phyloP scores from a whole-genome alignment of 2,888 invertebrate species.

The Tachystola acroxantha region DNA sequence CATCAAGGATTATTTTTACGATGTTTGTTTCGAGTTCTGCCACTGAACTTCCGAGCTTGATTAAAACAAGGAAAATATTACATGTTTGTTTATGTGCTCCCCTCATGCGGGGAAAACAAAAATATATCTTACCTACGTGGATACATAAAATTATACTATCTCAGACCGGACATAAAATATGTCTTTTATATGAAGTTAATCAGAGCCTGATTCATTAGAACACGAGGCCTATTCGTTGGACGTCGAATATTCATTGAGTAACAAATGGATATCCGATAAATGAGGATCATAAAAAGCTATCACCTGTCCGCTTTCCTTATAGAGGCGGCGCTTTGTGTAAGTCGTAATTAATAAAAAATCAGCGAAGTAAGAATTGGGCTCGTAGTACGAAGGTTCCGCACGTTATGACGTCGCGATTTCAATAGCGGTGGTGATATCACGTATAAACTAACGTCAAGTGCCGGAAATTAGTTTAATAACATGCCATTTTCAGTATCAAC shows the following conservation, averaged over 20 bases:
- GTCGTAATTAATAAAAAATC: slow-evolving; percentile 64
- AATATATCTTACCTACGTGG: slow-evolving; percentile 4
- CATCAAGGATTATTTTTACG: slow-evolving; percentile 36
- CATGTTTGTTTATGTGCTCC: slow-evolving; percentile 19
- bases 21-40: slow-evolving; percentile 42
- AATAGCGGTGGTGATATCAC: too few species aligned
- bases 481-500: too few species aligned
- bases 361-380: neutral
- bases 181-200: slow-evolving; percentile 15
- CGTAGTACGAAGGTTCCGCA: neutral
- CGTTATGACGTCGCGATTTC: too few species aligned
- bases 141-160: slow-evolving; percentile 5
- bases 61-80: slow-evolving; percentile 36
- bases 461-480: too few species aligned
- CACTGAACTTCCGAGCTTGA: slow-evolving; percentile 33
- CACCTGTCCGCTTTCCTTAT: slow-evolving; percentile 52
- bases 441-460: too few species aligned
- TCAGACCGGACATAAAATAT: neutral
- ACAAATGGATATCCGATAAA: slow-evolving; percentile 65
- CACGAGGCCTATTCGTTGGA: slow-evolving; percentile 25
- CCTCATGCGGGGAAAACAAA: slow-evolving; percentile 11
- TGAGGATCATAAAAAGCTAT: slow-evolving; percentile 62
- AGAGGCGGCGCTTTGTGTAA: slow-evolving; percentile 45
- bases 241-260: slow-evolving; percentile 42
- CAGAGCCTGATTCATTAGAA: slow-evolving; percentile 25